These are phyloP conservation scores for Drosophila biarmipes DNA, from an alignment of 1,140 invertebrate species.

Conservation along the genomic window DNA sequence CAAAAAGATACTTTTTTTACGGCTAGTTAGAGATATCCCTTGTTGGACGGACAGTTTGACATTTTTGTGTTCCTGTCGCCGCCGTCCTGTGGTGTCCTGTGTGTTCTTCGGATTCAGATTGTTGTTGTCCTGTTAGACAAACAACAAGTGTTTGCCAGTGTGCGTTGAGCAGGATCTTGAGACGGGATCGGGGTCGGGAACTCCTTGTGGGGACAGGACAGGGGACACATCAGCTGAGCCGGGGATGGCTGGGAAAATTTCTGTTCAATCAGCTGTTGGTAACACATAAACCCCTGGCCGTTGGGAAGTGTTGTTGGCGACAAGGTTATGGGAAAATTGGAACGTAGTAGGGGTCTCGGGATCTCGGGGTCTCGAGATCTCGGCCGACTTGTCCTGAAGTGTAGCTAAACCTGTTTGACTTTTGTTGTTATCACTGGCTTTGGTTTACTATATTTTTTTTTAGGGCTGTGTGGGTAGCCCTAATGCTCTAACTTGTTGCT, in stretches of 20 bases:
- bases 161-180: constrained; percentile 31
- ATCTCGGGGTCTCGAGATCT: constrained; percentile 4
- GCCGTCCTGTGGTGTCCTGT: constrained; percentile 69
- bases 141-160: constrained; percentile 56
- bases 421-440: constrained; percentile 62
- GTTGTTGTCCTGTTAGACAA: constrained; percentile 66
- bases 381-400: constrained; percentile 48
- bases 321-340: constrained; percentile 67
- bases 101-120: constrained; percentile 13
- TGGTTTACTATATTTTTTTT: constrained; percentile 31
- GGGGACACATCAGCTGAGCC: constrained; percentile 66
- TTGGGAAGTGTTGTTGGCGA: constrained; percentile 24
- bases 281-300: constrained; percentile 29
- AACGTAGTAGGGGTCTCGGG: constrained; percentile 23
- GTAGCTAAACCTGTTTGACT: constrained; percentile 81
- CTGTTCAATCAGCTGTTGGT: constrained; percentile 74
- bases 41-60: constrained; percentile 71
- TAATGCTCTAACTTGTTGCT: constrained; percentile 64
- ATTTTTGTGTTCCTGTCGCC: constrained; percentile 71
- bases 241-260: constrained; percentile 75
- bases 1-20: constrained; percentile 71
- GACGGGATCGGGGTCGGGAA: constrained; percentile 13
- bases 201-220: not conserved
- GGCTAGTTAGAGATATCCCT: constrained; percentile 80
- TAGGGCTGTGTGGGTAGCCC: constrained; percentile 31